Evolutionary conservation across 2,888 invertebrate genomes (phyloP), one percentile per base, ranked within the genome.

Genomic region (Chironomus tentans): DNA sequence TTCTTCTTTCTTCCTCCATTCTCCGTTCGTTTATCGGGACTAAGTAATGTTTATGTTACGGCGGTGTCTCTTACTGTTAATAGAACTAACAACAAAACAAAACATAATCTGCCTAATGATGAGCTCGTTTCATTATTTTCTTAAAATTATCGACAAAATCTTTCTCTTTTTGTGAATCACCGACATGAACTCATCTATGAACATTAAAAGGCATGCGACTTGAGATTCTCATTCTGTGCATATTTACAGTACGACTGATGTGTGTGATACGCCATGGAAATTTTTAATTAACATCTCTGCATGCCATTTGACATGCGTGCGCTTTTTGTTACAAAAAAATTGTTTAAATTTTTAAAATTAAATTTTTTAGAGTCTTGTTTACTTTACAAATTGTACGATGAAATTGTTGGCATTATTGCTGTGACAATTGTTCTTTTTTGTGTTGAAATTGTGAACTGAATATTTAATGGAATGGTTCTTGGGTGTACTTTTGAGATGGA

Each of bases 81-180:
- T 18, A n/a, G 15, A 56, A n/a, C 56, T n/a, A n/a, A 56, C 7
- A 18, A 56, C 4, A 47, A 22, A 21, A 46, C 7, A 46, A 22
- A 50, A 24, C 22, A 70, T 50, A 62, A 62, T 62, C 62, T 72
- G n/a, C 28, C 38, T 72, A 62, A 72, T 72, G 72, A 62, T 15
- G 24, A 65, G 50, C 56, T 72, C 72, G 6, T 72, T 72, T 72
- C 13, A 72, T 72, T 72, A 50, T 12, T 61, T 61, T 72, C 38
- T 18, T 22, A 50, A 3, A n/a, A 70, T 38, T 46, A 38, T 38
- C 38, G n/a, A 38, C 38, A 38, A 38, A 38, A 38, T 38, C 38
- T 38, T 68, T 68, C 13, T 65, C 22, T 65, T 65, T 65, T 22
- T 18, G n/a, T n/a, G 2, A 4, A 18, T 15, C 3, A 15, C 56